Evolutionary conservation across 2,888 invertebrate genomes (phyloP).

Genomic region (Idaea straminata): DNA sequence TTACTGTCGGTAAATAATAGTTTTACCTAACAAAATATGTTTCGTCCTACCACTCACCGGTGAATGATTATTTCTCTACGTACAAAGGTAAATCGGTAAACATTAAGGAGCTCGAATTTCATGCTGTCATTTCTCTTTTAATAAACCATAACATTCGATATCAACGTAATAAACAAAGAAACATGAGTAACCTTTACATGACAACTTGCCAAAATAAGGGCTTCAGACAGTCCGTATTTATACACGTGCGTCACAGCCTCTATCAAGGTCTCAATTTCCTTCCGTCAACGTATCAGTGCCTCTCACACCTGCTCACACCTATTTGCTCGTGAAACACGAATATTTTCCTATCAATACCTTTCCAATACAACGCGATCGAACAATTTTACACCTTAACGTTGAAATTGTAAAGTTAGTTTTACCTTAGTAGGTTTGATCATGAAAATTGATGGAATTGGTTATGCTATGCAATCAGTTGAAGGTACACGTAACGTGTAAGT

Average conservation of each 20-base stretch:
- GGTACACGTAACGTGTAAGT: conserved; percentile 28
- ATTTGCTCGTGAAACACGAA: conserved; percentile 51
- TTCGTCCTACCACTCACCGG: no score
- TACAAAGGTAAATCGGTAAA: no score
- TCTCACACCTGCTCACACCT: conserved; percentile 39
- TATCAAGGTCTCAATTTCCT: conserved; percentile 33
- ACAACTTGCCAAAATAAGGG: conserved; percentile 1
- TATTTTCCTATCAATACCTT: conserved; percentile 53
- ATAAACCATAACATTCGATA: no score
- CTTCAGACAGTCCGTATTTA: conserved; percentile 10
- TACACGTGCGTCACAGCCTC: conserved; percentile 20
- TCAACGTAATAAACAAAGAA: neutral
- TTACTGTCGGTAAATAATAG: no score
- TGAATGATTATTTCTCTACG: no score
- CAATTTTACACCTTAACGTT: neutral
- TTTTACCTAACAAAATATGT: no score
- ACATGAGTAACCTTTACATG: neutral
- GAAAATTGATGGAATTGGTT: conserved; percentile 40
- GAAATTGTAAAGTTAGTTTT: conserved; percentile 7
- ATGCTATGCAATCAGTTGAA: conserved; percentile 35
- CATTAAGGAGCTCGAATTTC: neutral
- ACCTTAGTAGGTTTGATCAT: conserved; percentile 10
- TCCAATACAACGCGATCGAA: conserved; percentile 17
- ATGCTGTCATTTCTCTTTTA: neutral
- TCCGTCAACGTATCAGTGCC: conserved; percentile 29